Percentiles rank a stretch among this genome's conserved stretches.
phyloP scores from a whole-genome alignment of 2,888 invertebrate species.

The Norana najaformis region DNA sequence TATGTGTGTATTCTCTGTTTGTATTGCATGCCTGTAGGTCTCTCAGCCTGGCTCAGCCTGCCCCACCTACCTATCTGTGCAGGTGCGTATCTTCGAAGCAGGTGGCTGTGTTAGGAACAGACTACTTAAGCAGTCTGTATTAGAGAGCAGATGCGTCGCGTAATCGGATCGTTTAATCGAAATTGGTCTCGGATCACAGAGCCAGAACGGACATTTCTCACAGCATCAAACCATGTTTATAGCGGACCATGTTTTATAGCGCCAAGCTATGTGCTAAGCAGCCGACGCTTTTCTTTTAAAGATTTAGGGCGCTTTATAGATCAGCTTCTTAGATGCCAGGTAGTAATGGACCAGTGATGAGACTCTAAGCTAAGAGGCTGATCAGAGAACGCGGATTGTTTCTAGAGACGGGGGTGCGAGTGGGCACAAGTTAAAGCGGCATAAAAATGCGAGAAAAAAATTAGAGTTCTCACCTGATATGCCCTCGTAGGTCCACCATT shows the following conservation, averaged over 20 bases:
- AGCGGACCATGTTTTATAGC: not conserved
- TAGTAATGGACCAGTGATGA: not conserved
- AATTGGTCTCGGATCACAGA: too few relatives aligned
- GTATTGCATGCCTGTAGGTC: too few relatives aligned
- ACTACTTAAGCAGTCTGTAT: too few relatives aligned
- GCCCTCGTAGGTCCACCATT: conserved; percentile 14
- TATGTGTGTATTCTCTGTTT: too few relatives aligned
- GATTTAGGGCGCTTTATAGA: not conserved
- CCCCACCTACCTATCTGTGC: too few relatives aligned
- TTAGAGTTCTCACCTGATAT: not conserved
- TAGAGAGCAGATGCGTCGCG: too few relatives aligned
- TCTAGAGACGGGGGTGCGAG: not conserved
- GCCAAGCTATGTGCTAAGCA: not conserved
- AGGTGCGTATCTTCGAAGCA: too few relatives aligned
- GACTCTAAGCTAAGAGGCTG: not conserved
- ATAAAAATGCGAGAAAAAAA: not conserved
- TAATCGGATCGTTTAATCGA: too few relatives aligned
- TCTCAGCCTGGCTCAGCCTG: too few relatives aligned
- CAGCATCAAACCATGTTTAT: not conserved
- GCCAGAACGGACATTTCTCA: not conserved
- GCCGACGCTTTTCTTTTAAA: not conserved
- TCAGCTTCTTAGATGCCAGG: not conserved
- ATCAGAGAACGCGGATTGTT: not conserved
- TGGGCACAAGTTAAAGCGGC: not conserved
- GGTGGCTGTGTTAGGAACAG: too few relatives aligned